These are phyloP conservation scores for Gymnarchus niloticus DNA, from an alignment of 2,113 vertebrate genomes.

Conservation along the genomic window DNA sequence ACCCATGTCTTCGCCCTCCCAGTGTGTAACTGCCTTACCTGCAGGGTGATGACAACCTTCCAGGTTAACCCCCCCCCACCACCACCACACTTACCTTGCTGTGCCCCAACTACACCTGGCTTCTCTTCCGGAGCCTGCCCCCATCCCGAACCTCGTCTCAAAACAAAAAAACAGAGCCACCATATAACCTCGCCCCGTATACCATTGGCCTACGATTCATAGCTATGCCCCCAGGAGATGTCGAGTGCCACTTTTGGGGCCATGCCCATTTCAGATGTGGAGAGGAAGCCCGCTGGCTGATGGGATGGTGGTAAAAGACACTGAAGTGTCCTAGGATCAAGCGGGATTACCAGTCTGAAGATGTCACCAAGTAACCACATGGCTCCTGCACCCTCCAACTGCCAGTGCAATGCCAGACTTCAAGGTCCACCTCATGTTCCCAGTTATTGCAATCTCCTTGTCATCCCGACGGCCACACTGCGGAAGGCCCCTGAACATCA, in stretches of 20 bases:
- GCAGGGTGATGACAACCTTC: not conserved
- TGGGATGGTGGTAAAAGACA: not conserved
- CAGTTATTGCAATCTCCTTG: not conserved
- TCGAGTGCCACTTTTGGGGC: too few relatives aligned
- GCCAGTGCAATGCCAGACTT: too few relatives aligned
- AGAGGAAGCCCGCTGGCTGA: not conserved
- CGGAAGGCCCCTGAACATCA: too few relatives aligned
- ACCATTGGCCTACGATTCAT: too few relatives aligned
- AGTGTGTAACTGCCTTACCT: conserved; percentile 1
- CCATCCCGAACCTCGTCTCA: not conserved
- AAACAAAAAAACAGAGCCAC: not conserved
- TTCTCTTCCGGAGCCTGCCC: not conserved
- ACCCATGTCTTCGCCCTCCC: not conserved
- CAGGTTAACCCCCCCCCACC: not conserved
- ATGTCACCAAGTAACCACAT: too few relatives aligned
- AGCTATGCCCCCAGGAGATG: too few relatives aligned
- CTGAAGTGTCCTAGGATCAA: too few relatives aligned
- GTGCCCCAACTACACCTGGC: not conserved
- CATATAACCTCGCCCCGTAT: not conserved
- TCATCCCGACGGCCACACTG: not conserved
- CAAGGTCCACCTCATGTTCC: not conserved
- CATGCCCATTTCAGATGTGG: not conserved
- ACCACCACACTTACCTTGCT: not conserved
- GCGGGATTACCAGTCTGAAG: too few relatives aligned
- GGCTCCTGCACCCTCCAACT: too few relatives aligned